phyloP scores from a whole-genome alignment of 1,140 invertebrate genomes.

The Ericerus pela region DNA sequence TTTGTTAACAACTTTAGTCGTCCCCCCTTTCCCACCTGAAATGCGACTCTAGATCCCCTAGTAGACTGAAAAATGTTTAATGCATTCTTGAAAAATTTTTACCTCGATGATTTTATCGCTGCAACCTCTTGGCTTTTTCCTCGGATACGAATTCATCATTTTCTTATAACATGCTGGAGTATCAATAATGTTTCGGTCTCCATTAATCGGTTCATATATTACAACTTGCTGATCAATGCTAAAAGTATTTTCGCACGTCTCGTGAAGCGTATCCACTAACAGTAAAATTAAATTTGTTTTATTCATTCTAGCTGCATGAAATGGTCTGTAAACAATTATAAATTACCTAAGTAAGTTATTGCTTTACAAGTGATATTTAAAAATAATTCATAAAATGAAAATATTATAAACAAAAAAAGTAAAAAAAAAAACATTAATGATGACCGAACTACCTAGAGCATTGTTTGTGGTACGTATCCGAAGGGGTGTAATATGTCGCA shows the following conservation, averaged over 20 bases:
- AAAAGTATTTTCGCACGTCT: background rate
- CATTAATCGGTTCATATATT: background rate
- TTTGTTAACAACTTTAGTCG: too few relatives aligned
- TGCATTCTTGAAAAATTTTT: background rate
- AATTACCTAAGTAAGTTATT: background rate
- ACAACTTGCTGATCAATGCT: background rate
- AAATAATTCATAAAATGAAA: too few relatives aligned
- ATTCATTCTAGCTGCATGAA: background rate
- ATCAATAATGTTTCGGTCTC: background rate
- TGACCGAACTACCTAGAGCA: background rate
- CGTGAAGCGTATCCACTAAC: background rate
- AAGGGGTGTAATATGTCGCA: too few relatives aligned
- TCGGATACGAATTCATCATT: background rate
- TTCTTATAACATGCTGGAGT: conserved; percentile 2
- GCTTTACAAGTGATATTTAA: too few relatives aligned
- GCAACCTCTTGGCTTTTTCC: background rate
- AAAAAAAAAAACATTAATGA: too few relatives aligned
- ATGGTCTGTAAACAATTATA: background rate
- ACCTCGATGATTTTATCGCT: background rate
- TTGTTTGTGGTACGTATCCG: too few relatives aligned
- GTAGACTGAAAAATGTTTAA: background rate
- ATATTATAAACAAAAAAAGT: too few relatives aligned
- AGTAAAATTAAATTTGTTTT: background rate
- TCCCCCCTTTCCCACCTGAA: too few relatives aligned
- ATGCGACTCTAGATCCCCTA: too few relatives aligned